Base-by-base conservation (phyloP, 2,888 invertebrate genomes). In the Agrochola circellaris region DNA sequence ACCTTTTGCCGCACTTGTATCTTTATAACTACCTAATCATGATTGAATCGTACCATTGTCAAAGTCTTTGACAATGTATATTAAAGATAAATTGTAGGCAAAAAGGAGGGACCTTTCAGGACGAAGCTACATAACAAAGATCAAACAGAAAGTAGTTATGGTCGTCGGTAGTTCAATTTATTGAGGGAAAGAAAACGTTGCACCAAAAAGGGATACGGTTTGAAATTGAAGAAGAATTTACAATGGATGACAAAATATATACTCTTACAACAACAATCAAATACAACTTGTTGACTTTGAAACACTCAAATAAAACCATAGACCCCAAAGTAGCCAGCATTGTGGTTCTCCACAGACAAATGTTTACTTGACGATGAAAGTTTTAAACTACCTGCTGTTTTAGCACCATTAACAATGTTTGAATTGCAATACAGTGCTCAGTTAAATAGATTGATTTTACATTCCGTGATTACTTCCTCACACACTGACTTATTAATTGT, bases 351-450 rank as follows among this genome's bases (percentile, higher is more conserved):
- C 83, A 26, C 66, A 62, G 23, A 75, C 34, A 72, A 83, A 83
- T 78, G 45, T 83, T 82, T 82, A 73, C 69, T n/a, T 58, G 42
- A 66, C 26, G 13, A 75, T 60, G 15, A 67, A 85, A 70, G 60
- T 85, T 82, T 78, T 70, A 51, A 66, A 66, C 48, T 75, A 73
- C 70, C 64, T 78, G 83, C 75, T 83, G 73, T 79, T 82, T 66
- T 72, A 75, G 42, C n/a, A 23, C 38, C 17, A 20, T 58, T 58
- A 58, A 60, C 34, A 60, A 73, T 74, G 51, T 82, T 85, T 75
- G 54, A 42, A 20, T 72, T 71, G 56, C 62, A 66, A 34, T 23
- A 58, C 73, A 68, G n/a, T 65, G 51, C n/a, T 71, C 26, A 66
- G 67, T 72, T 15, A 54, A 73, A 73, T 67, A 20, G 13, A 75